A percentile compares a stretch with the other conserved stretches of the same genome.
Conservation (phyloP, 2,888 invertebrate genomes). For the Amblyjoppa proteus region DNA sequence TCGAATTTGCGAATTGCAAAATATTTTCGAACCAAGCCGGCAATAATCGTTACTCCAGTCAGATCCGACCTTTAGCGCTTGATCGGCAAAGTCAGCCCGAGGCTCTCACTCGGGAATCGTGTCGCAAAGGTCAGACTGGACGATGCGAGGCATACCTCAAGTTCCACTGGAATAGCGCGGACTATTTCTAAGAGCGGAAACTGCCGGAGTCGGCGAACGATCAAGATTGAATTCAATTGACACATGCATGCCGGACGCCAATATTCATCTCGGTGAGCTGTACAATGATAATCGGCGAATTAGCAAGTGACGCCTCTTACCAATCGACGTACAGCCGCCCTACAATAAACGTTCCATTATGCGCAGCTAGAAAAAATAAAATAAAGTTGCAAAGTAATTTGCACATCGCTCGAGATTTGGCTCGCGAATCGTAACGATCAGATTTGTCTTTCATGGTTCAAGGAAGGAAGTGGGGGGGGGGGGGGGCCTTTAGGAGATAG, state of each 20-base stretch:
- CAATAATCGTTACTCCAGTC: conserved; percentile 2
- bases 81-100: conserved; percentile 36
- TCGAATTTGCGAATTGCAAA: not conserved
- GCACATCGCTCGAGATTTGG: not conserved
- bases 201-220: conserved; percentile 29
- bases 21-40: not conserved
- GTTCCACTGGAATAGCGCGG: conserved; percentile 29
- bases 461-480: too few relatives aligned
- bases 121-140: conserved; percentile 49
- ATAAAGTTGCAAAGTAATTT: not conserved
- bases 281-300: conserved; percentile 21
- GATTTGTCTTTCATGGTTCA: too few relatives aligned
- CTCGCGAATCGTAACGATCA: not conserved
- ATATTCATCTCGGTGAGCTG: conserved; percentile 22
- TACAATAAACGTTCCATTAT: not conserved
- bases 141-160: conserved; percentile 40
- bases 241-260: conserved; percentile 28
- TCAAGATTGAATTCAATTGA: conserved; percentile 57
- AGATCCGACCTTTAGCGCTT: conserved; percentile 5
- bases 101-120: conserved; percentile 36
- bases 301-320: conserved; percentile 37
- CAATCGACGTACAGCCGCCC: conserved; percentile 10
- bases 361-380: not conserved
- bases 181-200: conserved; percentile 41
- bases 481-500: too few relatives aligned